Evolutionary conservation across 1,140 invertebrate species (phyloP).

Genomic region (Oncopodura yosiiana): DNA sequence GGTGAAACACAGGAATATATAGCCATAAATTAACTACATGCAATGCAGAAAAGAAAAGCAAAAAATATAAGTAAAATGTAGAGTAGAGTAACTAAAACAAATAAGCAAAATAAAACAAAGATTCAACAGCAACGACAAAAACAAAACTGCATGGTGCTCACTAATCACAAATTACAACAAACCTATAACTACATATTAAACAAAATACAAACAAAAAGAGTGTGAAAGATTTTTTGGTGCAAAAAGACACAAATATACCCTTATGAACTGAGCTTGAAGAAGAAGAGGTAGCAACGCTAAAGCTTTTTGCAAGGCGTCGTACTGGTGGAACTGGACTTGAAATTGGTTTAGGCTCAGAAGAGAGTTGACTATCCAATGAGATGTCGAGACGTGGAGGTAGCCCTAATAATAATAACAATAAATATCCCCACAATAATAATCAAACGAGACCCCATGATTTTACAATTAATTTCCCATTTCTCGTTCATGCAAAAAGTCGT

Average conservation of each 20-base stretch:
- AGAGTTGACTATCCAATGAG: not conserved
- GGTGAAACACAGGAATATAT: too few species aligned
- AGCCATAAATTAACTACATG: too few species aligned
- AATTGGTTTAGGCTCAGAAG: slow-evolving; percentile 38
- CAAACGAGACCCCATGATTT: not conserved
- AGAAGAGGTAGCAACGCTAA: slow-evolving; percentile 65
- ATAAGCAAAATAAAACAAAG: too few species aligned
- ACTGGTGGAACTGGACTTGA: slow-evolving; percentile 50
- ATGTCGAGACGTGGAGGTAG: slow-evolving; percentile 4
- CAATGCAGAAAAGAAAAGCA: too few species aligned
- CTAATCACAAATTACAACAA: too few species aligned
- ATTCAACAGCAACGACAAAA: not conserved
- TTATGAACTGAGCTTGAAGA: slow-evolving; percentile 32
- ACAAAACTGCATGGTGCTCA: not conserved
- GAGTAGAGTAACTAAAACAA: too few species aligned
- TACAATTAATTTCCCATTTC: not conserved
- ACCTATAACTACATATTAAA: not conserved
- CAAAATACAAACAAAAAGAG: slow-evolving; percentile 4
- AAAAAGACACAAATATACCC: slow-evolving; percentile 24
- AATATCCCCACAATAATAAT: not conserved
- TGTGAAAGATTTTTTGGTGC: too few species aligned
- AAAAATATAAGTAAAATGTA: too few species aligned
- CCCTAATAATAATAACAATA: slow-evolving; percentile 13
- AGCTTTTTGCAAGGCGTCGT: slow-evolving; percentile 74
- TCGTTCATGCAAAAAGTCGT: not conserved